phyloP scores from a whole-genome alignment of 2,797 vertebrate species.

The Molothrus ater region DNA sequence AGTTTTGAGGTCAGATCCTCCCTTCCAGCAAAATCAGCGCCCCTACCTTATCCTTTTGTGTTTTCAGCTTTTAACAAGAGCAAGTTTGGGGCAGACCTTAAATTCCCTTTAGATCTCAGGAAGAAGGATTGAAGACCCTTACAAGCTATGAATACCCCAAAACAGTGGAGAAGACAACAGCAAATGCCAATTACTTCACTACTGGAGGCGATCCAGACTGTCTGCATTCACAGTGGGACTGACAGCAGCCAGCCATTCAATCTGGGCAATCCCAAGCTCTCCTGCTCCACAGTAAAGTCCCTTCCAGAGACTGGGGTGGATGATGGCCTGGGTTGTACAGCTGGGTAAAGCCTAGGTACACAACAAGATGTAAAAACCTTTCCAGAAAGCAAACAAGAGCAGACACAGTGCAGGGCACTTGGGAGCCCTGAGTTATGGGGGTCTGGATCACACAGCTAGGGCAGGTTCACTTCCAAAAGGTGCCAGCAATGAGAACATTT shows the following conservation, averaged over 20 bases:
- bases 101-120: neutral
- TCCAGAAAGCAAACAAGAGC: neutral
- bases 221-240: neutral
- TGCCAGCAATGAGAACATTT: neutral
- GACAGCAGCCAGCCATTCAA: neutral
- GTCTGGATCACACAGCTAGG: neutral
- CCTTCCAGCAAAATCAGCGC: neutral
- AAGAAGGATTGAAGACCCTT: neutral
- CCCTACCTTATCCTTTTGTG: neutral
- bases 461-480: neutral
- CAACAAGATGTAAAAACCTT: rapidly evolving
- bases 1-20: neutral
- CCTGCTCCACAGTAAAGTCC: too few relatives aligned
- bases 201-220: neutral
- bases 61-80: neutral
- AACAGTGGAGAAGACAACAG: neutral
- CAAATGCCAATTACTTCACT: neutral
- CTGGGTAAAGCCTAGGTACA: neutral
- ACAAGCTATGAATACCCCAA: neutral
- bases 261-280: neutral
- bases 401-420: neutral
- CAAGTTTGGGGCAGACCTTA: neutral
- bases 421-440: neutral
- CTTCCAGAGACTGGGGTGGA: neutral
- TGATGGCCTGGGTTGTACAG: neutral